phyloP scores from a whole-genome alignment of 1,140 invertebrate genomes.

The Zeugodacus cucurbitae region DNA sequence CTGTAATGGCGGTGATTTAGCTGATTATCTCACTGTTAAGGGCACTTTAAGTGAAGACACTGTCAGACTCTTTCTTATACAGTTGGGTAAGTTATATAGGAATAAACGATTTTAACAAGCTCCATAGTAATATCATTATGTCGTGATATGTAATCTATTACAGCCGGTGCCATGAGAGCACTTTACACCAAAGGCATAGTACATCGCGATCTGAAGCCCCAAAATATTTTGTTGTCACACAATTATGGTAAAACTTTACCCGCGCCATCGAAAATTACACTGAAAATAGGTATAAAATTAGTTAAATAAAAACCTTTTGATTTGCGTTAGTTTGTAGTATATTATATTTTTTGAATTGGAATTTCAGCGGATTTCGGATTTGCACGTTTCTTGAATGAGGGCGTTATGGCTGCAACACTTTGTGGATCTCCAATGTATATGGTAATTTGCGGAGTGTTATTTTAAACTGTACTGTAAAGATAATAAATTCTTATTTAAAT shows the following conservation, averaged over 20 bases:
- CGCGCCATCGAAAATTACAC: constrained; percentile 88
- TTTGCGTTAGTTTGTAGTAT: constrained; percentile 45
- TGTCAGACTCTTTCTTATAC: constrained; percentile 92
- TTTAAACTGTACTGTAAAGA: background rate
- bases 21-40: constrained; percentile 93
- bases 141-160: background rate
- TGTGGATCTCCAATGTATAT: constrained; percentile 99
- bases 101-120: background rate
- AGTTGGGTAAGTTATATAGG: constrained; percentile 77
- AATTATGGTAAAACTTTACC: constrained; percentile 81
- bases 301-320: background rate
- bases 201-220: constrained; percentile 98
- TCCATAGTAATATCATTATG: background rate
- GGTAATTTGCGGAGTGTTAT: constrained; percentile 69
- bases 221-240: constrained; percentile 94
- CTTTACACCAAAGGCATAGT: constrained; percentile 97
- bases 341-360: background rate
- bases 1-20: constrained; percentile 98
- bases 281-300: constrained; percentile 80
- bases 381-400: constrained; percentile 97
- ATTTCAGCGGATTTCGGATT: constrained; percentile 96
- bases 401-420: constrained; percentile 98
- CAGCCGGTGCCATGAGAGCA: constrained; percentile 96
- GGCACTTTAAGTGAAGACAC: constrained; percentile 97
- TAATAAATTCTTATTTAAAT: background rate